Base-by-base conservation (phyloP, 2,888 invertebrate species). In the Pandemis cinnamomeana region DNA sequence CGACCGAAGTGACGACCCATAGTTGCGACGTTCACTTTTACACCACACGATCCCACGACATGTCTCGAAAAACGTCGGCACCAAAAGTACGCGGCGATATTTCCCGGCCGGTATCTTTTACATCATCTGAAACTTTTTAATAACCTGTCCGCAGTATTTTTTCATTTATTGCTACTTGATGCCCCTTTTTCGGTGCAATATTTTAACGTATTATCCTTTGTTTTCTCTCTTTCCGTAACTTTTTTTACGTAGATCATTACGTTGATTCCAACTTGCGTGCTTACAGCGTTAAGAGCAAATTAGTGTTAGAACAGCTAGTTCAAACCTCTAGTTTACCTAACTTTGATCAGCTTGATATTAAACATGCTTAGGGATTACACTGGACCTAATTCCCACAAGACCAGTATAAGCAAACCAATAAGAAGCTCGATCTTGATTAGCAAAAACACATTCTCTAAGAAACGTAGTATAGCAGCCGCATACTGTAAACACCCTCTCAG, bases 401-500 rank as follows among this genome's bases (percentile, higher is more conserved):
- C 60, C 36, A 27, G 58, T 10, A 70, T 46, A 46, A 46, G 46
- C 11, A 46, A 46, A 11, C 11, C 11, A 11, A 11, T 11, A 11
- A 63, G 63, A 62, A 44, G 64, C 27, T 42, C 27, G 51, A 62
- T 36, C 67, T 55, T 46, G 44, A 62, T 62, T 46, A 15, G 51
- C 46, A 20, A 53, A 27, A 51, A 63, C 10, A 48, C 10, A 11
- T 46, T 11, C 27, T 48, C 53, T 51, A 15, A 72, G 53, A 53
- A 41, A 51, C 64, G 42, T 44, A 42, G 67, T 60, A 69, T 36
- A 41, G 63, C 55, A 76, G 82, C 85, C 91, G 89, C 83, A 77
- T 78, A 78, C 75, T 87, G 82, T 91, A 90, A 91, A 90, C 81
- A 80, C 81, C 79, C 82, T 80, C 82, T 82, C 84, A 89, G 90